Evolutionary conservation across 2,888 invertebrate species (phyloP).

Genomic region (Ganaspis brasiliensis): DNA sequence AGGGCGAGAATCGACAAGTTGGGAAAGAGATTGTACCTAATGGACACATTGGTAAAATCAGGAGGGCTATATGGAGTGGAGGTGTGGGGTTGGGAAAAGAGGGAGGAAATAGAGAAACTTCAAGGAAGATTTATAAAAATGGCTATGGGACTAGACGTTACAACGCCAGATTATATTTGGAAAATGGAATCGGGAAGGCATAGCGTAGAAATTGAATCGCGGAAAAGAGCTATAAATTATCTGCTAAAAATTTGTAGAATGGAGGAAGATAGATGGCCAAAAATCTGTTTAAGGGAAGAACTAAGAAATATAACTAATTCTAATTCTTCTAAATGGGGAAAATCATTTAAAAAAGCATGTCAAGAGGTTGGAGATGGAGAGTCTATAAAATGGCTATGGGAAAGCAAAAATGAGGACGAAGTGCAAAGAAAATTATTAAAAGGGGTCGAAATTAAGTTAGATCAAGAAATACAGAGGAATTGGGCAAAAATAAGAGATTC

Average conservation of each 20-base stretch:
- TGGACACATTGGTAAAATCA: conserved; percentile 47
- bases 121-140: conserved; percentile 47
- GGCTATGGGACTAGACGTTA: conserved; percentile 47
- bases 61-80: conserved; percentile 48
- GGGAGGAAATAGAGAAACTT: conserved; percentile 39
- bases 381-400: background rate
- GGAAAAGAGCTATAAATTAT: background rate
- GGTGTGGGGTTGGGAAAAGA: conserved; percentile 51
- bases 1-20: background rate
- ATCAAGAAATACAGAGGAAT: no score
- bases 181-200: conserved; percentile 26
- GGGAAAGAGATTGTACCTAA: conserved; percentile 40
- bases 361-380: background rate
- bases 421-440: no score
- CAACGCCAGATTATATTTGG: conserved; percentile 43
- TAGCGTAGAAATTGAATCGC: background rate
- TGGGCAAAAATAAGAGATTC: no score
- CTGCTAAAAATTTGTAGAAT: conserved; percentile 1
- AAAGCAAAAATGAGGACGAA: no score
- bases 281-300: conserved; percentile 37
- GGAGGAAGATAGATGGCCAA: conserved; percentile 38
- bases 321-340: conserved; percentile 14
- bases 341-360: background rate
- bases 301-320: conserved; percentile 2
- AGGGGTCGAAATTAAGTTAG: no score